A percentile compares a stretch with the other conserved stretches of the same genome.
Conservation (phyloP, 2,888 invertebrate genomes). For the Achlya flavicornis region DNA sequence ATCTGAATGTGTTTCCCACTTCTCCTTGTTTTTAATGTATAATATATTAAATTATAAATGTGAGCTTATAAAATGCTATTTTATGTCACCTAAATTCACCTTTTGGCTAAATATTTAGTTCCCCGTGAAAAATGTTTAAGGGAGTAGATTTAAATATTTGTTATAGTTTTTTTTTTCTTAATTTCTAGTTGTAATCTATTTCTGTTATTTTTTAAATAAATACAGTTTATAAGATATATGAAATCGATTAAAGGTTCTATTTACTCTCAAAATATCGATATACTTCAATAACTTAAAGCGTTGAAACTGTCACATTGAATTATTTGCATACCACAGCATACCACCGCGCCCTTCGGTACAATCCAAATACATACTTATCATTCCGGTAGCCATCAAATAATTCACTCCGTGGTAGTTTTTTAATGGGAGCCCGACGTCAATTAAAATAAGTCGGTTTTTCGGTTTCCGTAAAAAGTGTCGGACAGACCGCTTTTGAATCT, state of each 20-base stretch:
- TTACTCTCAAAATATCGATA: conserved; percentile 39
- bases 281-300: conserved; percentile 43
- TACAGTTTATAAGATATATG: no score
- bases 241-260: not conserved
- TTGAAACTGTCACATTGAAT: conserved; percentile 65
- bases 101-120: no score
- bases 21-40: no score
- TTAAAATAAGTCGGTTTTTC: conserved; percentile 74
- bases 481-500: conserved; percentile 76
- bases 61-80: no score
- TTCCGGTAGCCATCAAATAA: conserved; percentile 71
- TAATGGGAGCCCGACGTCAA: conserved; percentile 71
- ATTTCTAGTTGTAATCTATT: no score
- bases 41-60: no score
- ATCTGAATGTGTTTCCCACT: no score
- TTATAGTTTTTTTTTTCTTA: no score
- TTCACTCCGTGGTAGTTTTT: conserved; percentile 63
- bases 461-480: conserved; percentile 63
- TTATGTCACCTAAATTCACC: no score
- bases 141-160: no score
- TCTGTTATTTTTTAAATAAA: no score
- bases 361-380: conserved; percentile 64
- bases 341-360: conserved; percentile 33
- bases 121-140: no score
- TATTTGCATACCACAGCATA: conserved; percentile 70